Percentiles rank a stretch among this genome's conserved stretches.
These are phyloP conservation scores for Mesoclemmys tuberculata DNA, from an alignment of 2,113 vertebrate genomes.

Conservation along the genomic window DNA sequence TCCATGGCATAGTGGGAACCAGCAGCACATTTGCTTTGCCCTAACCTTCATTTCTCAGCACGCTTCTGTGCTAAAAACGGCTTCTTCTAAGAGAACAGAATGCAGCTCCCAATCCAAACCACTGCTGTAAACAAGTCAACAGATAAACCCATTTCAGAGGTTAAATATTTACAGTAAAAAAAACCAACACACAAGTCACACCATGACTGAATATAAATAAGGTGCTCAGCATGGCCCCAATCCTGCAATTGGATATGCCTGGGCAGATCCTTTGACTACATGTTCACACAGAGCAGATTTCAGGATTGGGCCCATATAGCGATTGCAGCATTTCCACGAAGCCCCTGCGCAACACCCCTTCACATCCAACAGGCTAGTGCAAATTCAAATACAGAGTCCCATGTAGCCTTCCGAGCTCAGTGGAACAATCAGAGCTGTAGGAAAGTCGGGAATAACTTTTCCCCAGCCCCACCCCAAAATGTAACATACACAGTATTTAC, in stretches of 20 bases:
- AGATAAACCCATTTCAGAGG: not conserved
- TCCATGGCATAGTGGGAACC: not conserved
- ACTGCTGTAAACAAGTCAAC: not conserved
- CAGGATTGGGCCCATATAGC: not conserved
- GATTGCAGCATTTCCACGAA: accelerated
- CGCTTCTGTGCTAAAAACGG: not conserved
- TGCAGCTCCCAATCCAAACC: not conserved
- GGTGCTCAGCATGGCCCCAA: accelerated
- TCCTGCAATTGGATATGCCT: accelerated
- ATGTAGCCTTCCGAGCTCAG: not conserved
- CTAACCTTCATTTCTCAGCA: not conserved
- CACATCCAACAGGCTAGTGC: not conserved
- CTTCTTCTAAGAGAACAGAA: not conserved
- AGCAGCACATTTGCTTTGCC: not conserved
- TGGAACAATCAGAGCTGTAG: not conserved
- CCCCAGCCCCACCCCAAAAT: not conserved
- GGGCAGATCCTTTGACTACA: not conserved
- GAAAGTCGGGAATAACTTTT: not conserved
- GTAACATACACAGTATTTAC: accelerated
- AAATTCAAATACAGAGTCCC: not conserved
- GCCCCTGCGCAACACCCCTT: accelerated
- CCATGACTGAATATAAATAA: not conserved
- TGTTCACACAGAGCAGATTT: not conserved
- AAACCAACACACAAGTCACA: accelerated
- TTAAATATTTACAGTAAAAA: conserved; percentile 1